Base-by-base conservation (phyloP, 2,113 vertebrate genomes). In the Anser cygnoides region DNA sequence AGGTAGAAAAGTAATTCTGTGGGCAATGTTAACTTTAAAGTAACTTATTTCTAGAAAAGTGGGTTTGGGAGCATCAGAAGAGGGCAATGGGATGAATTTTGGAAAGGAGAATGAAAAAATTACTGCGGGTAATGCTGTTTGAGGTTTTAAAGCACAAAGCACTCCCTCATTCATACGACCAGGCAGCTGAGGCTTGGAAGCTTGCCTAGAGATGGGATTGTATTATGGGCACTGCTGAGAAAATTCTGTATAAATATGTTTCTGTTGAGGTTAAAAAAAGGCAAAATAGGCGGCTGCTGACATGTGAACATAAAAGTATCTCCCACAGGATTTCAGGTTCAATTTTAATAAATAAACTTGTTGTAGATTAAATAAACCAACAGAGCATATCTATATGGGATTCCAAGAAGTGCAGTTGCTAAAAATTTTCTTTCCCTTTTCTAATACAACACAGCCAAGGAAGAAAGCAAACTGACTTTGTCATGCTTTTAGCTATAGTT, bases 311-410 rank as follows among this genome's bases (percentile, higher is more conserved):
- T 46, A 66, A 92, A 94, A 88, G 83, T 71, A 14, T 80, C 67
- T 54, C 75, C 72, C 18, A 1, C 14, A 29, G 37, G 55, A 66
- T 86, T 88, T 90, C 63, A 83, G 50, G 63, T 77, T 93, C 21
- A 59, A 84, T 93, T 90, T 70, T 54, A 88, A 86, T 83, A 11
- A 88, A 70, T 62, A 52, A 90, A 44, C 31, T 74, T 66, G 15
- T 33, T 73, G 28, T 71, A 63, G 65, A 88, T 92, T 90, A 80
- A 83, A 74, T 86, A 94, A 93, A 58, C n/a, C 85, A 86, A 12
- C 21, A 54, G 63, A 84, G 29, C 14, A 3, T 83, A 70, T 66
- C 66, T 73, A 3, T 62, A 55, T n/a, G 26, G 35, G 44, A 83
- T 52, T 76, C 16, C 23, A 72, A 65, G 49, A 70, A 58, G 8